Conservation (phyloP, 2,113 vertebrate species). For the Shinisaurus crocodilurus region DNA sequence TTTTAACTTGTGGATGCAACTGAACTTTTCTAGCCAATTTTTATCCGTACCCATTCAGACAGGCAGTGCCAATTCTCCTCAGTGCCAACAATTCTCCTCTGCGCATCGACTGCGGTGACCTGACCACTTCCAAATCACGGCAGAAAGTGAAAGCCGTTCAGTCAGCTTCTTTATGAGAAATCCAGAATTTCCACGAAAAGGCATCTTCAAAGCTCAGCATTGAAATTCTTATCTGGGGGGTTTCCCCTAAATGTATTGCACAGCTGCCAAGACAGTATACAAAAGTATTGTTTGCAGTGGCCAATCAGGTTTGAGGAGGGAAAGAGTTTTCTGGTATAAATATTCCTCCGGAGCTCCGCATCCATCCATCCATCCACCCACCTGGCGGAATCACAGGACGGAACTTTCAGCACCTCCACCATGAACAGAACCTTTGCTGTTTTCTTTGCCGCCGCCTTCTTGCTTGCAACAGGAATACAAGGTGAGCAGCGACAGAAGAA, state of each 20-base stretch:
- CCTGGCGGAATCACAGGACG: background rate
- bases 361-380: accelerated
- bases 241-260: background rate
- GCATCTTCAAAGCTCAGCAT: background rate
- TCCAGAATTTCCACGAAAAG: background rate
- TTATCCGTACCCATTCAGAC: background rate
- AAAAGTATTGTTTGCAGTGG: accelerated
- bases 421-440: background rate
- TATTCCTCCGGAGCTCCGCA: background rate
- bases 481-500: background rate
- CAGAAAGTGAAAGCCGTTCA: background rate
- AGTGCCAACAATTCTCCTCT: too few relatives aligned
- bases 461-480: background rate
- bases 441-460: background rate
- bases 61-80: too few relatives aligned
- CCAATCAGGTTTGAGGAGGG: background rate
- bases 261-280: too few relatives aligned
- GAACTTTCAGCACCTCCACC: background rate
- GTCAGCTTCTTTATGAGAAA: background rate
- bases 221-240: background rate
- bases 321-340: background rate
- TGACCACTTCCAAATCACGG: background rate
- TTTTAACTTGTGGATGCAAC: background rate
- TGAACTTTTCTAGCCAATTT: background rate
- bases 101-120: too few relatives aligned